Base-by-base conservation (phyloP, 30 jellyfish, hydroid and myxozoan species). In the Chironex yamaguchii region DNA sequence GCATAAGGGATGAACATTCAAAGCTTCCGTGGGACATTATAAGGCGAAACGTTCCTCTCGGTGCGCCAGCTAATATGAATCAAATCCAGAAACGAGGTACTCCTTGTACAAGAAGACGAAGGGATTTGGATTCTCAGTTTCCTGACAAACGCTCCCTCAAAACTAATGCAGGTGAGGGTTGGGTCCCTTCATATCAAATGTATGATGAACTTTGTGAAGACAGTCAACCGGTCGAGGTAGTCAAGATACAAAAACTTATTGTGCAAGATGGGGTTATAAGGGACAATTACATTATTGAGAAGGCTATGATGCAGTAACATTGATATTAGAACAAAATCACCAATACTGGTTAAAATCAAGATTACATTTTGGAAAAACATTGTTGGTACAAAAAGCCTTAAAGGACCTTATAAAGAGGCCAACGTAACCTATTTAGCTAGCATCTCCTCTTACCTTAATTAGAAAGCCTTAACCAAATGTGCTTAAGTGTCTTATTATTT, bases 181-280 rank as follows among this genome's bases (percentile, higher is more conserved):
- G 82, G 34, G 96, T 93, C 27, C 98, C 98, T 2, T 95, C 96
- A 4, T 93, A 93, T 63, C 71, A 86, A 29, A 84, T 93, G 86
- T 93, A 93, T 58, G 97, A 87, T 30, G 96, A 82, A 32, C 91
- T 93, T 26, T 93, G 98, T 36, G 98, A 93, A 58, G 98, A 93
- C 65, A 69, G 91, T 52, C 97, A 87, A 80, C 98, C 98, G 26
- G 98, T 93, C 0, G 94, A 93, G 49, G 97, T 93, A 28, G 98
- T 93, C 22, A 93, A 93, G 84, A 84, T 93, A 23, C 78, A 93
- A 73, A 86, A 88, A 48, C 96, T 93, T 0, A 74, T 93, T 67
- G 96, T 93, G 51, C 81, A 81, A 48, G 97, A 93, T 67, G 98
- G 98, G 1, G 92, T 93, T 0, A 93, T 93, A 4, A 71, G 93